Conservation (phyloP, 2,888 invertebrate genomes). For the Dyspetes luteomarginatus region DNA sequence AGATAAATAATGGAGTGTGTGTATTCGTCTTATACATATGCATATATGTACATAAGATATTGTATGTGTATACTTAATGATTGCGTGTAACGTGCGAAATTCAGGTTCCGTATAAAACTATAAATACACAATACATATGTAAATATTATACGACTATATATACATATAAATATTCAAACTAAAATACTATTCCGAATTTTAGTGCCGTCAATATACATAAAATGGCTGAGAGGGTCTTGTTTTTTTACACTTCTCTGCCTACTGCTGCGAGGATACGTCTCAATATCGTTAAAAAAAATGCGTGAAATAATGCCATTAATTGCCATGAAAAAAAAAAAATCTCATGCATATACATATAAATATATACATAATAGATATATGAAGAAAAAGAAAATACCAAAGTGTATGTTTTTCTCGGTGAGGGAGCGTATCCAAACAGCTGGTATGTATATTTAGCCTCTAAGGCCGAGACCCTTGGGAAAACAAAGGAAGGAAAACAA, state of each 20-base stretch:
- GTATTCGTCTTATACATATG: conserved; percentile 59
- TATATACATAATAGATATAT: neutral
- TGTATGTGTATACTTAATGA: conserved; percentile 38
- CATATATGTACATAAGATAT: conserved; percentile 60
- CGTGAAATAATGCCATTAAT: neutral
- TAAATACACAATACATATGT: conserved; percentile 50
- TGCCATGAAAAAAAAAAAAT: neutral
- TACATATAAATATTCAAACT: conserved; percentile 40
- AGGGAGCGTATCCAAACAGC: conserved; percentile 31
- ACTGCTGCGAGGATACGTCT: conserved; percentile 44
- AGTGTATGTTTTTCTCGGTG: neutral
- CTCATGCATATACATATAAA: neutral
- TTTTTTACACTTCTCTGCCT: conserved; percentile 37
- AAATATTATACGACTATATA: conserved; percentile 36
- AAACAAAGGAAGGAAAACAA: neutral
- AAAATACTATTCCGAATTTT: conserved; percentile 50
- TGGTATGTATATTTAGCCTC: conserved; percentile 51
- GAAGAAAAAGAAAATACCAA: conserved; percentile 8
- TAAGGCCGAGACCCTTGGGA: conserved; percentile 55
- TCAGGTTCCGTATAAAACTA: conserved; percentile 42
- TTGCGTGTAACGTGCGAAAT: conserved; percentile 58
- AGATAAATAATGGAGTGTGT: conserved; percentile 25
- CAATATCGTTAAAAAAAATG: conserved; percentile 5
- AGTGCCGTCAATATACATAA: conserved; percentile 42
- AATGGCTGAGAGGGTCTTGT: conserved; percentile 38